Conservation (phyloP, 2,797 vertebrate species). For the Eulemur rubriventer region DNA sequence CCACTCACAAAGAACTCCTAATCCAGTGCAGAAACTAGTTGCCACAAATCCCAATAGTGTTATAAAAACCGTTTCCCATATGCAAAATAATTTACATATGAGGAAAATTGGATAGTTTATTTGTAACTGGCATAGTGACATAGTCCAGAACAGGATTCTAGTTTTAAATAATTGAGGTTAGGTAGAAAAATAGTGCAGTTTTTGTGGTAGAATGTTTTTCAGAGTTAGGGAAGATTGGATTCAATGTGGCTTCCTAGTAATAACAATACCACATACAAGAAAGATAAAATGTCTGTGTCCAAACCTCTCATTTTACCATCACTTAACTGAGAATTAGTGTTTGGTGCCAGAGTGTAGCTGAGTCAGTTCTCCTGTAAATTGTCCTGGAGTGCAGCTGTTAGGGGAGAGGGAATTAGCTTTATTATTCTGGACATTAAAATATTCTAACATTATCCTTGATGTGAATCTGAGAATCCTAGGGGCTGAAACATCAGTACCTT, state of each 20-base stretch:
- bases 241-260: neutral
- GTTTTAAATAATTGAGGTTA: constrained; percentile 3
- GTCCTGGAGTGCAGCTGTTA: neutral
- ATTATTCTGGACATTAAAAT: neutral
- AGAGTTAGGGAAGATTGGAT: constrained; percentile 22
- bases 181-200: neutral
- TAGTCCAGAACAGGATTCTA: neutral
- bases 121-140: neutral
- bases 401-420: neutral
- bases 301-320: constrained; percentile 48
- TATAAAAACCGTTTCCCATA: neutral
- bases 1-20: neutral
- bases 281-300: constrained; percentile 30
- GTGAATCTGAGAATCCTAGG: neutral
- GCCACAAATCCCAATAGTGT: neutral
- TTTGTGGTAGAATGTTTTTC: constrained; percentile 29
- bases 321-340: constrained; percentile 35
- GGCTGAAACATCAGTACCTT: neutral
- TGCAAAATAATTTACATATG: neutral
- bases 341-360: neutral
- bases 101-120: neutral
- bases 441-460: neutral
- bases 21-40: neutral
- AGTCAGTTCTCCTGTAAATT: neutral
- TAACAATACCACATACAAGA: constrained; percentile 16